phyloP scores from a whole-genome alignment of 2,113 vertebrate genomes.

The Syrrhaptes paradoxus region DNA sequence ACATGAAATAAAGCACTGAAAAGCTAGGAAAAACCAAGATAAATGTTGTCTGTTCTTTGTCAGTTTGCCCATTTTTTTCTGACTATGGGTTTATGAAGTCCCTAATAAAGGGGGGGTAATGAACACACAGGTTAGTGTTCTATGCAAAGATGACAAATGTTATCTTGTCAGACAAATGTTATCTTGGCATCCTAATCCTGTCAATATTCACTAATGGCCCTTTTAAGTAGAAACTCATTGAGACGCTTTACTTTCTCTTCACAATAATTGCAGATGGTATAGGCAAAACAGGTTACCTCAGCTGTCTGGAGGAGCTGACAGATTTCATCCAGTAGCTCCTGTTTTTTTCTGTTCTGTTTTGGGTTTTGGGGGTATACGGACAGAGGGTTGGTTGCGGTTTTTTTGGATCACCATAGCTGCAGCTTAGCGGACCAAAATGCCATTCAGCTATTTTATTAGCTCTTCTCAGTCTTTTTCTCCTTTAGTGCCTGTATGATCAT shows the following conservation, averaged over 20 bases:
- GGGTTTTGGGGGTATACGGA: neutral
- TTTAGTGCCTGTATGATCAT: neutral
- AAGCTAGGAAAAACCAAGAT: neutral
- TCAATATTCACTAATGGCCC: neutral
- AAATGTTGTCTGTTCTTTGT: neutral
- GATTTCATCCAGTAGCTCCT: neutral
- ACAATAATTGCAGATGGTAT: neutral
- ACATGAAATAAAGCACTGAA: neutral
- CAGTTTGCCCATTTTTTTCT: neutral
- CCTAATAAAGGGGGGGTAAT: neutral
- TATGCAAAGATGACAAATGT: neutral
- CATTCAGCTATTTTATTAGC: neutral
- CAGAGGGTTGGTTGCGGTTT: fast-evolving
- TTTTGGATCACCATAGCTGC: neutral
- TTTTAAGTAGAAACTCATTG: neutral
- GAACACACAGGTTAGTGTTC: neutral
- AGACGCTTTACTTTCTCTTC: neutral
- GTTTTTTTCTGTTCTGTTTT: neutral
- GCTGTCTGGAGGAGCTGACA: neutral
- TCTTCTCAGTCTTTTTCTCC: neutral
- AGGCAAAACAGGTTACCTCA: neutral
- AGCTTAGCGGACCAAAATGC: neutral
- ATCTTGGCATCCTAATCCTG: neutral
- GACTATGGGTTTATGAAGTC: neutral
- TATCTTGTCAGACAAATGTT: neutral